Conservation (phyloP, 2,797 vertebrate genomes). For the Xenops minutus region DNA sequence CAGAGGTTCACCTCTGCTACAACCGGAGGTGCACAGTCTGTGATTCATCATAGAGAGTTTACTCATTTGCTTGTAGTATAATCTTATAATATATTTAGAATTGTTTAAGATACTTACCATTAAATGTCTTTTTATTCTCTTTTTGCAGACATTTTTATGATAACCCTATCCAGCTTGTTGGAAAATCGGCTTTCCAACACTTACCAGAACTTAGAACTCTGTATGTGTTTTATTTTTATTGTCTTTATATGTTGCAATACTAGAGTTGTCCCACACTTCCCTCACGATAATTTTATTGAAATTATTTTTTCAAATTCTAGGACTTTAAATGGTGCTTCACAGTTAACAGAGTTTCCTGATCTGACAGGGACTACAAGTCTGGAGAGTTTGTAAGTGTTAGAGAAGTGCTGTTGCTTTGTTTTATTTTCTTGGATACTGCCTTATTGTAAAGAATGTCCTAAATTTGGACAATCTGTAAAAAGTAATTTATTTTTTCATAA, state of each 20-base stretch:
- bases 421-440: not conserved
- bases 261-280: not conserved
- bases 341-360: constrained; percentile 90
- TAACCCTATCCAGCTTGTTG: constrained; percentile 93
- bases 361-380: constrained; percentile 88
- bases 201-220: constrained; percentile 89
- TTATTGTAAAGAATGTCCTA: not conserved
- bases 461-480: not conserved
- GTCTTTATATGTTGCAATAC: not conserved
- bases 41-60: not conserved
- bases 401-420: not conserved
- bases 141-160: constrained; percentile 86
- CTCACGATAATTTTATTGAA: not conserved
- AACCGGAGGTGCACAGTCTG: not conserved
- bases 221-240: constrained; percentile 76
- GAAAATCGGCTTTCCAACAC: constrained; percentile 89
- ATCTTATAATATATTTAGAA: not conserved
- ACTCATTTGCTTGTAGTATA: not conserved
- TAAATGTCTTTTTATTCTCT: not conserved
- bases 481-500: constrained; percentile 20
- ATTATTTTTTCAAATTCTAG: constrained; percentile 68
- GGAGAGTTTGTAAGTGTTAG: constrained; percentile 87
- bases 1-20: not conserved
- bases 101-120: not conserved
- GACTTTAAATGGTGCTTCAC: constrained; percentile 89